Evolutionary conservation across 2,113 vertebrate species (phyloP).

Genomic region (Pterocles burchelli): DNA sequence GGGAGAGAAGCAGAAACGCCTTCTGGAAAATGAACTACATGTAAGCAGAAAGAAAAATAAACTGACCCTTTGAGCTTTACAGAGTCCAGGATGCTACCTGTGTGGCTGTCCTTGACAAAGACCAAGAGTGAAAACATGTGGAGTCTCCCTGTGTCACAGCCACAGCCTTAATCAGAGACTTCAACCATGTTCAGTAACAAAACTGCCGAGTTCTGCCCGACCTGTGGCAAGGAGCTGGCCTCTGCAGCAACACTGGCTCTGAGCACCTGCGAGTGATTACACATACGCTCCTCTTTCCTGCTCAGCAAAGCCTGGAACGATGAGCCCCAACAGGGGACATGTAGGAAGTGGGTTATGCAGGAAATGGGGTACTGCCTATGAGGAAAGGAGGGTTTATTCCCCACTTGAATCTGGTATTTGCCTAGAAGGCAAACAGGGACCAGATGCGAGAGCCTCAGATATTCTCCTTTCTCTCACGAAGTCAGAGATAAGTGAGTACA

Average conservation of each 20-base stretch:
- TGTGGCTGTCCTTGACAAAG: not conserved
- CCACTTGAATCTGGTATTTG: not conserved
- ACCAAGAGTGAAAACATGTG: not conserved
- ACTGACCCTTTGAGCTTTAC: not conserved
- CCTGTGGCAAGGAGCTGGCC: not conserved
- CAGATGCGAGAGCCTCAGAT: not conserved
- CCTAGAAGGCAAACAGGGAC: not conserved
- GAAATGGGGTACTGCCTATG: not conserved
- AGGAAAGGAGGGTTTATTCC: not conserved
- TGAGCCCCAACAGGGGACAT: not conserved
- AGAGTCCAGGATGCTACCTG: rapidly evolving
- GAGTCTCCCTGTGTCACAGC: not conserved
- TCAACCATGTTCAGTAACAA: not conserved
- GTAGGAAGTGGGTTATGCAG: not conserved
- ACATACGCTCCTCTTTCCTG: not conserved
- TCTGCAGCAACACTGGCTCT: not conserved
- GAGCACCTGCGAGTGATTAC: not conserved
- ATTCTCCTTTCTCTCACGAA: not conserved
- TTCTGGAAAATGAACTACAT: not conserved
- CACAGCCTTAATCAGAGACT: not conserved
- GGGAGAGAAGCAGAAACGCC: not conserved
- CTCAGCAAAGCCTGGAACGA: not conserved
- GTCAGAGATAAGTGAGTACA: not conserved
- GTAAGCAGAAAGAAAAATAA: not conserved
- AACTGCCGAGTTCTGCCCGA: not conserved